Conservation (phyloP, 2,888 invertebrate genomes). For the Bhutanitis thaidina region DNA sequence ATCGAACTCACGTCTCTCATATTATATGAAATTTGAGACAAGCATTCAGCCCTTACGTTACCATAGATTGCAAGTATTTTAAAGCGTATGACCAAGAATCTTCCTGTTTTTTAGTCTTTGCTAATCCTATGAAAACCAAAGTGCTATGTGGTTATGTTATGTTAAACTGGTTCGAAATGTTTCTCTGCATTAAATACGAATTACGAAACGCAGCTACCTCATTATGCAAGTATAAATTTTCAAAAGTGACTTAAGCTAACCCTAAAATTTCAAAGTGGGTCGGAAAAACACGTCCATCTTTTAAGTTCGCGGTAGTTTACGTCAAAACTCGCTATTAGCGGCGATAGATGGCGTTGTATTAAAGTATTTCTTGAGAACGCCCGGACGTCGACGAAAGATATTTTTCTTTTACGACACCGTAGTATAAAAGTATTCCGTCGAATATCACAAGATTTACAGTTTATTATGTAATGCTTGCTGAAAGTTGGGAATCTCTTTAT, state of each 20-base stretch:
- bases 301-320: constrained; percentile 45
- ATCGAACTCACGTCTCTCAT: no score
- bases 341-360: constrained; percentile 67
- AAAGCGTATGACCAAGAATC: no score
- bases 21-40: no score
- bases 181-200: no score
- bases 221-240: constrained; percentile 20
- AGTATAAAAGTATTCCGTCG: constrained; percentile 42
- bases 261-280: constrained; percentile 52
- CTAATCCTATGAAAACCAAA: no score
- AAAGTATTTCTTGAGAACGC: constrained; percentile 40
- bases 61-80: no score
- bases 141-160: no score
- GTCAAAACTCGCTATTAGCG: constrained; percentile 62
- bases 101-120: no score
- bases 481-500: constrained; percentile 3
- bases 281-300: constrained; percentile 58
- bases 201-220: neutral
- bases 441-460: constrained; percentile 32
- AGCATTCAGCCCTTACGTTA: no score
- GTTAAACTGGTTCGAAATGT: no score
- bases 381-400: constrained; percentile 30
- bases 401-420: constrained; percentile 46
- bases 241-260: constrained; percentile 34
- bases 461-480: constrained; percentile 11